Conservation (phyloP, 2,797 vertebrate species). For the Peromyscus aztecus region DNA sequence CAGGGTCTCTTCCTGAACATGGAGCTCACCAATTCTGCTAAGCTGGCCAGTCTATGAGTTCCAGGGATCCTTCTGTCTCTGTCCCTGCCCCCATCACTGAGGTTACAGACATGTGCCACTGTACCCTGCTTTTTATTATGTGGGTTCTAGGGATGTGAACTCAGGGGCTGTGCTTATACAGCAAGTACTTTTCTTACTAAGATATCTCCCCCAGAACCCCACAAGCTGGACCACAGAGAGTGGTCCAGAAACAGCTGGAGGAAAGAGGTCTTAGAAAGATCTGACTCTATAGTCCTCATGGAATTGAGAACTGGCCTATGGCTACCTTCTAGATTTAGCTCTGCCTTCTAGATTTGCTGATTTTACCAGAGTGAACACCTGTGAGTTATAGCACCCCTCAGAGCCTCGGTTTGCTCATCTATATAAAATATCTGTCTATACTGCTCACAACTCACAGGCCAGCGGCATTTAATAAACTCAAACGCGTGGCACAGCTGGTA, state of each 20-base stretch:
- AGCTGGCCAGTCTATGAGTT: not conserved
- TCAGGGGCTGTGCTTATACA: not conserved
- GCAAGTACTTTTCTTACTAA: not conserved
- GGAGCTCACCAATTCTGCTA: not conserved
- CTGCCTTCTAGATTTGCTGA: not conserved
- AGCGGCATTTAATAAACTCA: constrained; percentile 47
- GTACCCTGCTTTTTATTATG: not conserved
- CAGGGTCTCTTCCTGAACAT: not conserved
- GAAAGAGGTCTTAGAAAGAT: not conserved
- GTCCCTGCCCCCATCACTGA: not conserved
- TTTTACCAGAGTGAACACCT: not conserved
- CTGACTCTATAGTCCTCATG: not conserved
- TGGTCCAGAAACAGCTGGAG: not conserved
- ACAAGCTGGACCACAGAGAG: not conserved
- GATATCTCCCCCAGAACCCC: not conserved
- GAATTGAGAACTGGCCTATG: not conserved
- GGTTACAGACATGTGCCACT: not conserved
- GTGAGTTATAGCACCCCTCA: not conserved
- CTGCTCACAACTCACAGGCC: not conserved
- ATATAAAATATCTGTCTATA: not conserved
- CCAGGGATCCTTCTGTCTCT: not conserved
- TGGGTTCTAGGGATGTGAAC: no score
- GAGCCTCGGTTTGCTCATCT: not conserved
- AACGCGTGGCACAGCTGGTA: not conserved
- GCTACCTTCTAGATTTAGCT: not conserved